phyloP scores from a whole-genome alignment of 2,888 invertebrate species.

The Drosophila prolongata region DNA sequence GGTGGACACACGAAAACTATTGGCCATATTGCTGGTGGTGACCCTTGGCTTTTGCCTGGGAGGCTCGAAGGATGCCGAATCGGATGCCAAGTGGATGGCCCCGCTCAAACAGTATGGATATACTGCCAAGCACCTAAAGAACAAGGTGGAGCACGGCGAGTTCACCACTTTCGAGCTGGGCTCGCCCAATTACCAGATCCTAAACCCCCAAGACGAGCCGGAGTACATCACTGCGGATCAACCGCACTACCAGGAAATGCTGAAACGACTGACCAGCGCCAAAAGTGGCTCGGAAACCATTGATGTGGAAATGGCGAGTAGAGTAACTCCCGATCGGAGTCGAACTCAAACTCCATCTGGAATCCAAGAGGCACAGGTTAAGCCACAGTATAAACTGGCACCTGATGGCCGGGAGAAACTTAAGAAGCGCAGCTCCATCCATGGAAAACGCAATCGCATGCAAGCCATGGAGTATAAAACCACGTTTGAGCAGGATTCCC shows the following conservation, averaged over 20 bases:
- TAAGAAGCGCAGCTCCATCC: slow-evolving; percentile 54
- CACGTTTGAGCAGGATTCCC: not conserved
- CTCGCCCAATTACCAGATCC: slow-evolving; percentile 70
- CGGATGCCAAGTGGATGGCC: slow-evolving; percentile 46
- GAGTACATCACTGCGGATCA: slow-evolving; percentile 78
- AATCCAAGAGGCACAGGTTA: not conserved
- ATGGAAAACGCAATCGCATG: not conserved
- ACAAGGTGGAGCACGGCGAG: slow-evolving; percentile 72
- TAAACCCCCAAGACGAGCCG: slow-evolving; percentile 78
- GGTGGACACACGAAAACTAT: slow-evolving; percentile 44
- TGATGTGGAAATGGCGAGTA: slow-evolving; percentile 46
- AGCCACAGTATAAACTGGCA: no score
- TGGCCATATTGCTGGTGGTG: slow-evolving; percentile 40
- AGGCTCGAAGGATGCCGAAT: not conserved
- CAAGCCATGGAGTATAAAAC: slow-evolving; percentile 9
- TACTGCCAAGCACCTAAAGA: slow-evolving; percentile 53
- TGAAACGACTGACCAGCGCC: slow-evolving; percentile 54
- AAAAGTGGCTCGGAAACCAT: slow-evolving; percentile 49
- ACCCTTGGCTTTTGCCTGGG: slow-evolving; percentile 10
- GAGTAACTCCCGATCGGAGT: not conserved
- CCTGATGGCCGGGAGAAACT: slow-evolving; percentile 51
- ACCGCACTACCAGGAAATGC: slow-evolving; percentile 69
- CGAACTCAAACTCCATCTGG: no score
- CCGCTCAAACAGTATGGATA: slow-evolving; percentile 53
- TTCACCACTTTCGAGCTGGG: slow-evolving; percentile 78